Base-by-base conservation (phyloP, 2,888 invertebrate species). In the Melanostoma scalare region DNA sequence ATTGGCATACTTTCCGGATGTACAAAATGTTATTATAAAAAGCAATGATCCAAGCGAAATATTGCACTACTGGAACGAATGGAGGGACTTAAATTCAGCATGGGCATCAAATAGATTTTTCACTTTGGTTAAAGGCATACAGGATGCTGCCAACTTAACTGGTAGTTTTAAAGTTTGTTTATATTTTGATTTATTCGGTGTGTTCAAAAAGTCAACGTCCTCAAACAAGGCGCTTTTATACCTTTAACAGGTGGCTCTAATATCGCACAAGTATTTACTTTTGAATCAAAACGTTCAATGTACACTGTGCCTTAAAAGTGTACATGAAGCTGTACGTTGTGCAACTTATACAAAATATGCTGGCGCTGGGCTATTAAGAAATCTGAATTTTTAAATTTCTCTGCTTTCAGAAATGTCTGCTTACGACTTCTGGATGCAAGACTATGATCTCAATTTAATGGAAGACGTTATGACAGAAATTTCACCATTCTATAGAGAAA, bases 401-500 rank as follows among this genome's bases (percentile, higher is more conserved):
- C 1, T 40, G 3, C 2, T 55, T 40, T 0, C 4, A 56, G 56
- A 38, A 2, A 2, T 30, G 31, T 44, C 60, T 1, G 4, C 33
- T 33, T 6, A 44, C 0, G 60, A 60, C 6, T 60, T 10, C 44
- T 60, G 60, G 60, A 60, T 60, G 60, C n/a, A 44, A 2, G 44
- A 44, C 10, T 44, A 44, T 8, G 44, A 60, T 38, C 42, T 93
- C 81, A 89, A 92, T 9, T 93, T 94, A 86, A 89, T 96, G 6
- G 93, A 93, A 1, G 92, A 92, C 73, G 89, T 95, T 0, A 95
- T 95, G 94, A 92, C 93, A 63, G 93, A 95, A 88, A 90, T 97
- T 60, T 93, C 93, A 86, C 96, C 96, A 0, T 89, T 97, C 3
- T 97, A 97, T 89, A 91, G 94, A 67, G 94, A 96, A 87, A 91